A percentile compares a stretch with the other conserved stretches of the same genome.
Conservation (phyloP, 2,113 vertebrate genomes). For the Leucopsar rothschildi region DNA sequence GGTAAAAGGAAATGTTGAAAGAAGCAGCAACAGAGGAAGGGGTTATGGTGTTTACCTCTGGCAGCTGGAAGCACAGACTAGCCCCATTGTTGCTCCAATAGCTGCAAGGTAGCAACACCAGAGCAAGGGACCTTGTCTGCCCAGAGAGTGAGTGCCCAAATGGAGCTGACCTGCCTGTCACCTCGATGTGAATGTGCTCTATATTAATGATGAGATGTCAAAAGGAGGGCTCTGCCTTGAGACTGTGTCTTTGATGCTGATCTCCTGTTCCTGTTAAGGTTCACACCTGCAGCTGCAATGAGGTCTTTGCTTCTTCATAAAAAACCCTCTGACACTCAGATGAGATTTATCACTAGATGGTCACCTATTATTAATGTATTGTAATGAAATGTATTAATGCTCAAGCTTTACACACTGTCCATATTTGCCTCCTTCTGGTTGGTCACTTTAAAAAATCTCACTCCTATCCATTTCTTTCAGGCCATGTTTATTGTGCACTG, state of each 20-base stretch:
- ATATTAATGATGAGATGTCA: background rate
- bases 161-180: background rate
- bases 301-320: background rate
- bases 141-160: background rate
- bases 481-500: background rate
- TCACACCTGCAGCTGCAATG: background rate
- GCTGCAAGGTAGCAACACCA: background rate
- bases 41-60: background rate
- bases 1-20: constrained; percentile 5
- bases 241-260: background rate
- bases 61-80: background rate
- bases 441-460: background rate
- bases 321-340: background rate
- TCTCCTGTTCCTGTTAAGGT: background rate
- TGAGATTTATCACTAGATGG: background rate
- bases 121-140: background rate
- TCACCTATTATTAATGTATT: background rate
- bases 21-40: background rate
- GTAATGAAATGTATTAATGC: background rate
- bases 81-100: fast-evolving
- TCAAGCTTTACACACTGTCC: background rate
- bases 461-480: background rate
- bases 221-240: background rate
- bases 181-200: background rate
- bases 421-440: background rate